Percentiles rank a stretch among this genome's conserved stretches.
Evolutionary conservation across 1,140 invertebrate species (phyloP).

Genomic region (Drosophila pandora): DNA sequence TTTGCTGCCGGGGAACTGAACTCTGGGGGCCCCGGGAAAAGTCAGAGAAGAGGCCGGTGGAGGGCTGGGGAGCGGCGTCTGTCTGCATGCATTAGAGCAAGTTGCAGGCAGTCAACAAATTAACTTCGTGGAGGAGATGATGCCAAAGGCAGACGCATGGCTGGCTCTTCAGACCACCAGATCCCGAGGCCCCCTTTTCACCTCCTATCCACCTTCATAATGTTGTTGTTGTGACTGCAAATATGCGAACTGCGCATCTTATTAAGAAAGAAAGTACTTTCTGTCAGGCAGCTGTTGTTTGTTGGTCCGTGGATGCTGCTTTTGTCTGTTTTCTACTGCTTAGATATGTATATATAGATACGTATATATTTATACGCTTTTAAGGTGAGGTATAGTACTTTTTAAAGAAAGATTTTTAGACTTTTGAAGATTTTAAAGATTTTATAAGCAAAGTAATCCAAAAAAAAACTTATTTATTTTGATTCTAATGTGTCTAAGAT

Average conservation of each 20-base stretch:
- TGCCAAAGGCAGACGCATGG: conserved; percentile 41
- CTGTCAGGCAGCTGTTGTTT: conserved; percentile 67
- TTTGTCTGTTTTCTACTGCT: conserved; percentile 39
- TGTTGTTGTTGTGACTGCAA: conserved; percentile 33
- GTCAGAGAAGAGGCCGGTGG: conserved; percentile 2
- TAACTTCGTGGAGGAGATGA: conserved; percentile 59
- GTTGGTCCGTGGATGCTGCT: conserved; percentile 28
- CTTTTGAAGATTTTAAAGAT: neutral
- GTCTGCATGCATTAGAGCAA: conserved; percentile 80
- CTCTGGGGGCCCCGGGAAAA: conserved; percentile 9
- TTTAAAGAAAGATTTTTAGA: neutral
- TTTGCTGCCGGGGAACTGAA: conserved; percentile 40
- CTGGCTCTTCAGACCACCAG: conserved; percentile 20
- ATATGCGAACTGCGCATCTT: conserved; percentile 76
- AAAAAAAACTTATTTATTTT: neutral
- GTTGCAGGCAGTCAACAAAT: conserved; percentile 76
- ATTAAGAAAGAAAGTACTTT: conserved; percentile 82
- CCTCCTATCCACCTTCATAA: neutral
- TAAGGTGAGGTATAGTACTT: neutral
- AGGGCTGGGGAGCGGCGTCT: conserved; percentile 14
- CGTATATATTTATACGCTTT: conserved; percentile 17
- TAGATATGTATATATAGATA: conserved; percentile 16
- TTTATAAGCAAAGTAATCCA: no score
- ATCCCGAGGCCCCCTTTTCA: neutral
- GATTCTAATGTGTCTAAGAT: neutral